These are phyloP conservation scores for Archilochus colubris DNA, from an alignment of 2,113 vertebrate genomes.

Conservation along the genomic window DNA sequence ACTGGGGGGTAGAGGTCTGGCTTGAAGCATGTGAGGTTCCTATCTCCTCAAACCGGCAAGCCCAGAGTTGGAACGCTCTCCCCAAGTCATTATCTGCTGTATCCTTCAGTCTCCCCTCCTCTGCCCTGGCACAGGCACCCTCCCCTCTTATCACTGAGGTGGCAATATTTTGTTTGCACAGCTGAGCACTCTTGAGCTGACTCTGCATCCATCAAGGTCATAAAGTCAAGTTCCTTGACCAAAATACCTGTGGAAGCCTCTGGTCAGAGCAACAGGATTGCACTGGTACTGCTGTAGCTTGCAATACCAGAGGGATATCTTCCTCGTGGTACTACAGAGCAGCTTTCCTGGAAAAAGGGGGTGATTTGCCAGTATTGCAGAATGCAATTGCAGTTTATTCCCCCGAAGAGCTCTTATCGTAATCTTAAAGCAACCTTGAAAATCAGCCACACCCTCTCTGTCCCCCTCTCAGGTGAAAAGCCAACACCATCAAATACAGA, in stretches of 20 bases:
- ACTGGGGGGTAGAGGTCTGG: background rate
- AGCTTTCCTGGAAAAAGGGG: conserved; percentile 19
- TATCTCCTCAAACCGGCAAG: conserved; percentile 6
- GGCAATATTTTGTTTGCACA: conserved; percentile 17
- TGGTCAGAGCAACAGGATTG: background rate
- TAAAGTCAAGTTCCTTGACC: background rate
- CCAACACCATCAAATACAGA: background rate
- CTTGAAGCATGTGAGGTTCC: background rate
- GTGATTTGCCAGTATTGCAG: background rate
- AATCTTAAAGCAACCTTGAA: background rate
- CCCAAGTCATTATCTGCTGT: background rate
- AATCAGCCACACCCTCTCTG: background rate
- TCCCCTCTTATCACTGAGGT: conserved; percentile 30
- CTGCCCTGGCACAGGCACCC: conserved; percentile 27
- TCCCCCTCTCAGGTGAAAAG: background rate
- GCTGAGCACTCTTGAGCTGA: background rate
- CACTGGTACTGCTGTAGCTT: background rate
- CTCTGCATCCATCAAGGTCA: background rate
- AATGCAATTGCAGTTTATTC: background rate
- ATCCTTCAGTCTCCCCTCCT: background rate
- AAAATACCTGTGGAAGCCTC: background rate
- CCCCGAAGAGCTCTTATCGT: background rate
- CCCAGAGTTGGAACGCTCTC: background rate
- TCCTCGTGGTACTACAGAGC: background rate
- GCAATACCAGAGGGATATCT: background rate